These are phyloP conservation scores for Enhydra lutris DNA, from an alignment of 2,113 vertebrate genomes.

Conservation along the genomic window DNA sequence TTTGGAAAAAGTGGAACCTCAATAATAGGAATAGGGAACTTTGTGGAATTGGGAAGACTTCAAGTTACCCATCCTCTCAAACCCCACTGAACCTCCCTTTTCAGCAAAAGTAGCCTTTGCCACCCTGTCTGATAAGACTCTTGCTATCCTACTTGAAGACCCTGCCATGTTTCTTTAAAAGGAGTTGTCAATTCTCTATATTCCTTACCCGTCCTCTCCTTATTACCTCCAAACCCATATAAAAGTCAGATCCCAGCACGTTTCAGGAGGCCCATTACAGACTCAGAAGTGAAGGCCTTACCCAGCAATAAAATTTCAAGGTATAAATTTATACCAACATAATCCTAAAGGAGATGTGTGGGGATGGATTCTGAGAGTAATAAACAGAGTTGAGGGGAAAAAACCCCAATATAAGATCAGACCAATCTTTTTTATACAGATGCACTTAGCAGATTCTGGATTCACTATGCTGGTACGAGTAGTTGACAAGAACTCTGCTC, in stretches of 20 bases:
- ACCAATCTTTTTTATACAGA: background rate
- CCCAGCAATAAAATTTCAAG: background rate
- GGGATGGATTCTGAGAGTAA: background rate
- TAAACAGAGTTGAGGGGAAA: background rate
- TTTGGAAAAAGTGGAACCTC: background rate
- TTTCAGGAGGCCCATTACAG: background rate
- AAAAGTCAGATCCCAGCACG: background rate
- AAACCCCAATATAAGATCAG: background rate
- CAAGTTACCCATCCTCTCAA: background rate
- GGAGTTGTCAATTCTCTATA: background rate
- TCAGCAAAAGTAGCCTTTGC: background rate
- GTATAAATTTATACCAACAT: background rate
- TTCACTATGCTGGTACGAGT: background rate
- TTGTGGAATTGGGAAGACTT: background rate
- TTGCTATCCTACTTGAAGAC: background rate
- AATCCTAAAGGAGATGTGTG: background rate
- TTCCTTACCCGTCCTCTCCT: background rate
- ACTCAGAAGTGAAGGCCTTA: background rate
- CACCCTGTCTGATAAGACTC: background rate
- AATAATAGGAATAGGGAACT: background rate
- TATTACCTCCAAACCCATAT: background rate
- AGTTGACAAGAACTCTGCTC: background rate
- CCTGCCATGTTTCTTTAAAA: background rate
- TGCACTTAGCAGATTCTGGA: background rate
- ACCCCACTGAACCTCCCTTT: background rate